Evolutionary conservation across 2,113 vertebrate genomes (phyloP), one percentile per base, ranked within the genome.

Genomic region (Calyptomena viridis): DNA sequence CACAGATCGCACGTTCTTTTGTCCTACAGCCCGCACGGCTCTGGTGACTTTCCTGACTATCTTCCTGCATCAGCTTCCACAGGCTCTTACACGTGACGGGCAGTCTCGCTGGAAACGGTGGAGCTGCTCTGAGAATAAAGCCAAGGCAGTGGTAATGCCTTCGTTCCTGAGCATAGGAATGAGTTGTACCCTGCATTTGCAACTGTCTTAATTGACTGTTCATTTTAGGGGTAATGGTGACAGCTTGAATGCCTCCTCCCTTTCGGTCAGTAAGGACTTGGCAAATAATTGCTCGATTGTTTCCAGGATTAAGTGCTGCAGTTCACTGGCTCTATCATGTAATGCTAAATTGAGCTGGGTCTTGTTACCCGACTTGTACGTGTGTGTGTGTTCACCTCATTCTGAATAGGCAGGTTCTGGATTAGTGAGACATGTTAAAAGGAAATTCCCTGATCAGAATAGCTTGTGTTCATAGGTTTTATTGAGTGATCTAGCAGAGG

Each of bases 291-390:
- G 31, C 66, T 52, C 9, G 42, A 7, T 35, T 37, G 31, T 72
- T 68, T 50, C 53, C 37, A 37, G 62, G 49, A 66, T 71, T 44
- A 55, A 72, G 42, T 21, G n/a, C 39, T 0, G 2, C 49, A 25
- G 39, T 35, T 81, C 84, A 17, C 4, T 52, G 44, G 49, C 64
- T 89, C 40, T 44, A 8, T 13, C n/a, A 1, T 3, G 16, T 42
- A 62, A 56, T 4, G 21, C 31, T 31, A 9, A 40, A 40, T 20
- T 39, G 62, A 84, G 53, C 40, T 72, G 53, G 5, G 28, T 31
- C 25, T 31, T 83, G 4, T 5, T 78, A 30, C 18, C 14, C 1
- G 0, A 22, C 12, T 46, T 47, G 10, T 1, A 15, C 5, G 47
- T 3, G 24, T 9, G 11, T 9, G 1, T n/a, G 6, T 23, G 21